Conservation (phyloP, 2,888 invertebrate genomes). For the Balanococcus diminutus region DNA sequence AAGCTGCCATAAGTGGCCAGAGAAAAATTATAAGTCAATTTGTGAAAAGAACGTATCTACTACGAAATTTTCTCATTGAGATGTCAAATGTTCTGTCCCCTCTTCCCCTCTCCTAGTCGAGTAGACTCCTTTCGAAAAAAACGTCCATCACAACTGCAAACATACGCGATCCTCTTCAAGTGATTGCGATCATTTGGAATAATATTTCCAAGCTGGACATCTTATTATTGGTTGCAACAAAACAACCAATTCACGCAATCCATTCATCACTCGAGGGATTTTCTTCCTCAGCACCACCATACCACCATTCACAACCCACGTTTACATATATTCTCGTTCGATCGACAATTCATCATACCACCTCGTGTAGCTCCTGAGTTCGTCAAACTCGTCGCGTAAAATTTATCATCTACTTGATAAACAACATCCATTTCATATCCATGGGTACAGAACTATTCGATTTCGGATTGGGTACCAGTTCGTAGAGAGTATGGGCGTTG, state of each 20-base stretch:
- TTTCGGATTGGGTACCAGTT: too few species aligned
- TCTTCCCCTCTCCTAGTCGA: too few species aligned
- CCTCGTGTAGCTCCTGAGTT: not conserved
- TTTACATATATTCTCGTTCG: not conserved
- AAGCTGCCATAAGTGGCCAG: too few species aligned
- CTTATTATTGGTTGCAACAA: not conserved
- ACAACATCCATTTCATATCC: not conserved
- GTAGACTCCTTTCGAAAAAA: too few species aligned
- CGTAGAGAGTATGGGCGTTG: not conserved
- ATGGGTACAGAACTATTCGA: not conserved
- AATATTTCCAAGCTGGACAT: not conserved
- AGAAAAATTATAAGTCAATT: too few species aligned
- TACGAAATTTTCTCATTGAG: too few species aligned
- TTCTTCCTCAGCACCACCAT: not conserved
- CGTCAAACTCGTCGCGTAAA: conserved; percentile 17
- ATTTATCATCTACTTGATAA: conserved; percentile 3
- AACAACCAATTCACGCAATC: not conserved
- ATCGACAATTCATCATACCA: conserved; percentile 36
- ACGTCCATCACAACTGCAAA: not conserved
- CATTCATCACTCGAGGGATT: not conserved
- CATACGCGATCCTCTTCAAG: not conserved
- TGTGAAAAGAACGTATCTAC: too few species aligned
- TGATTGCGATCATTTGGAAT: not conserved
- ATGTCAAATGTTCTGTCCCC: too few species aligned
- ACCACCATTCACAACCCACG: not conserved